These are phyloP conservation scores for Apamea sordens DNA, from an alignment of 2,888 invertebrate genomes.

Conservation along the genomic window DNA sequence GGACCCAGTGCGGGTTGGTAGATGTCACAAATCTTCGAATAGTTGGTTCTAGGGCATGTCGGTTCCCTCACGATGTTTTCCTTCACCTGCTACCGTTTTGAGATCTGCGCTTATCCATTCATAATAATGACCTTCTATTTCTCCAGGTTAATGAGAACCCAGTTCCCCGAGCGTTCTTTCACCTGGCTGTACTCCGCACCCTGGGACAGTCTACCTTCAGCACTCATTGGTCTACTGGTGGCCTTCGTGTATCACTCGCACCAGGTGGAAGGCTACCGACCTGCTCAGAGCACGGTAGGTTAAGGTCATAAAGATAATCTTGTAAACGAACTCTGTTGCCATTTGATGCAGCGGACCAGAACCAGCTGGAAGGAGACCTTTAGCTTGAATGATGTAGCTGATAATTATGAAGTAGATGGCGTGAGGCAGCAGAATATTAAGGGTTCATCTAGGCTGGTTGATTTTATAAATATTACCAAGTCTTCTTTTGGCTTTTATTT, in stretches of 20 bases:
- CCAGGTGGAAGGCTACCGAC: slow-evolving; percentile 65
- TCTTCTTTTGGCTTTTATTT: background rate
- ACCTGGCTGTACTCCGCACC: slow-evolving; percentile 78
- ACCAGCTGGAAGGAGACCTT: too few species aligned
- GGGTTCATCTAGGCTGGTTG: too few species aligned
- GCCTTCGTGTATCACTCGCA: slow-evolving; percentile 73
- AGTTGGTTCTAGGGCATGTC: background rate
- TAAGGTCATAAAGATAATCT: background rate
- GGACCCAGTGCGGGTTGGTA: background rate
- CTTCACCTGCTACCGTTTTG: background rate
- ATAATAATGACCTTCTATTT: background rate
- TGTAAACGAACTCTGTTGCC: background rate
- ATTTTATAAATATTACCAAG: background rate
- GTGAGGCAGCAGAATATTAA: background rate
- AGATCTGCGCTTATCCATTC: background rate
- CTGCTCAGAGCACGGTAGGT: slow-evolving; percentile 70
- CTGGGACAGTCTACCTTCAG: slow-evolving; percentile 80
- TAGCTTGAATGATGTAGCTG: background rate
- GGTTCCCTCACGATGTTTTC: background rate
- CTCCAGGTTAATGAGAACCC: slow-evolving; percentile 71
- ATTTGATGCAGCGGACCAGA: background rate
- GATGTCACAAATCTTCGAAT: background rate
- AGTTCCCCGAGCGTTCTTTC: slow-evolving; percentile 75
- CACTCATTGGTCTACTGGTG: slow-evolving; percentile 74
- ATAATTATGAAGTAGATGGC: background rate